Evolutionary conservation across 1,140 invertebrate genomes (phyloP), one percentile per base, ranked within the genome.

Genomic region (Cataglyphis hispanica): DNA sequence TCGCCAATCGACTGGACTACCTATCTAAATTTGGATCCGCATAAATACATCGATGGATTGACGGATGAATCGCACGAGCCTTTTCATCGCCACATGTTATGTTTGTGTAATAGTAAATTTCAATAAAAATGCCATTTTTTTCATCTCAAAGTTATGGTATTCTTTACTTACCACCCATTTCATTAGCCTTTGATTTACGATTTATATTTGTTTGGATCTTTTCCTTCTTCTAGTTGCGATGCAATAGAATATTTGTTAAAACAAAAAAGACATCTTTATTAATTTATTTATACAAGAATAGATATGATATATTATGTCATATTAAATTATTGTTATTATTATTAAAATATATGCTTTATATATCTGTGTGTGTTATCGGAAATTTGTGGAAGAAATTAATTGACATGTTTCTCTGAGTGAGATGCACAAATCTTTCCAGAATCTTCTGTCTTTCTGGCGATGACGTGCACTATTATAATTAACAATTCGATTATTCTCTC

Each of bases 91-190:
- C 22, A 81, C 22, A 27, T 34, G 67, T 74, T 69, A 81, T 60
- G 4, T 34, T 72, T 74, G 58, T 74, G 37, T 53, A 72, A 72
- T 74, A 53, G 46, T 19, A n/a, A 64, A 11, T 27, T 46, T 22
- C 78, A 83, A 83, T 83, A 83, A 50, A 50, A 72, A 61, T 74
- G 1, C 13, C 25, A 60, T 27, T 61, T 74, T 50, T 34, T 25
- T 37, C 37, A 61, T n/a, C 25, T 46, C 11, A 83, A 34, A 16
- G n/a, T 37, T 6, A 16, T 22, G 16, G n/a, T 70, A 11, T 31
- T 70, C 16, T 56, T 43, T 76, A 19, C 8, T 67, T 11, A n/a
- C 11, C 1, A 66, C 16, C 16, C 40, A 13, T 2, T n/a, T 11
- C 66, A 16, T 10, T n/a, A n/a, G n/a, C n/a, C 11, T 34, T 19